Percentiles rank a stretch among this genome's conserved stretches.
These are phyloP conservation scores for Argya squamiceps DNA, from an alignment of 2,797 vertebrate genomes.

Conservation along the genomic window DNA sequence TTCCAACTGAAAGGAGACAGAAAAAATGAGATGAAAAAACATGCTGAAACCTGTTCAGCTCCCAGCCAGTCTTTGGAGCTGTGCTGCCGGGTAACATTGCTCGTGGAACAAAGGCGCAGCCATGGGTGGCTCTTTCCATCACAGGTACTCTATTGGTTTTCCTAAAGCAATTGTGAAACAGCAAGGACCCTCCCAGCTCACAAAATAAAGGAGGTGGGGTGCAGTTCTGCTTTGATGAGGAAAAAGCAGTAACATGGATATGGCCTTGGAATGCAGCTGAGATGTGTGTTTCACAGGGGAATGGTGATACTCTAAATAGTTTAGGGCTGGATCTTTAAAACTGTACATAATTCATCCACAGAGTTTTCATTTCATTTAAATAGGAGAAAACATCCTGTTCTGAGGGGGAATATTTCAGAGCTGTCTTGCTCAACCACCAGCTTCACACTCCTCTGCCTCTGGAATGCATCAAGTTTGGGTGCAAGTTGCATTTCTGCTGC, in stretches of 20 bases:
- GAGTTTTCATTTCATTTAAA: neutral
- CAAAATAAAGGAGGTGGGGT: neutral
- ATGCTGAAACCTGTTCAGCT: slow-evolving; percentile 52
- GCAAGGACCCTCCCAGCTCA: neutral
- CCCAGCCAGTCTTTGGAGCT: slow-evolving; percentile 1
- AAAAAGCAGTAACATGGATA: neutral
- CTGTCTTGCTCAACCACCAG: neutral
- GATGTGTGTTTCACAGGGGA: neutral
- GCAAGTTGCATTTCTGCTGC: neutral
- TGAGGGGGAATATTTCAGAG: neutral
- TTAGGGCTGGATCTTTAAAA: neutral
- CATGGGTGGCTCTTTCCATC: neutral
- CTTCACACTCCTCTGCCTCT: neutral
- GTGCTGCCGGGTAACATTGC: slow-evolving; percentile 18
- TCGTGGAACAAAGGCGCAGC: slow-evolving; percentile 7
- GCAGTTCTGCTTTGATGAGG: neutral
- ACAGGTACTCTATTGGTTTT: neutral
- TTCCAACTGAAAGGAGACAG: slow-evolving; percentile 62
- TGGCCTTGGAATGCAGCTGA: neutral
- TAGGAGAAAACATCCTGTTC: neutral
- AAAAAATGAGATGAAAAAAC: slow-evolving; percentile 64
- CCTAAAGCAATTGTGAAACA: neutral
- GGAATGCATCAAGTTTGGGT: neutral
- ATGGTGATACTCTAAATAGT: neutral
- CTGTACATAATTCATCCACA: rapidly evolving